Base-by-base conservation (phyloP, 2,797 vertebrate genomes). In the Ptychobarbus kaznakovi region DNA sequence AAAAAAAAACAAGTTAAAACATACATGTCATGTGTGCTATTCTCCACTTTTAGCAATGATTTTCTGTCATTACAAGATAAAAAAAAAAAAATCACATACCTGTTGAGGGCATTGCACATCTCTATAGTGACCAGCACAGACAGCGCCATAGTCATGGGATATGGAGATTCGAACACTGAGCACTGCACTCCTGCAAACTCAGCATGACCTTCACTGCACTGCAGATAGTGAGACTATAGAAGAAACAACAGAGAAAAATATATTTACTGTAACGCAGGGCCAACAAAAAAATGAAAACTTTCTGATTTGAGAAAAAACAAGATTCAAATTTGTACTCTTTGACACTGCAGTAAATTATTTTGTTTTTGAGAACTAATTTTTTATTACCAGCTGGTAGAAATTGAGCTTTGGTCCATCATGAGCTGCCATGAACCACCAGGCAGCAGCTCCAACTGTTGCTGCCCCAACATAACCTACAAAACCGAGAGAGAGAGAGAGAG, bases 91-190 rank as follows among this genome's bases (percentile, higher is more conserved):
- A 63, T 49, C 11, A 44, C 72, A 32, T 87, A 96, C 95, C 95
- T 96, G 94, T 96, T 96, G 63, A 96, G 90, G 81, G 95, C 95
- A 3, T 96, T 96, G 90, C 95, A 95, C 95, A 96, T 96, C 90
- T 96, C 95, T 88, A 96, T 96, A 90, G 95, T 96, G 74, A 96
- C 95, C 69, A 96, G 93, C 66, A 96, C 95, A 38, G 95, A 96
- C 86, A 96, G 88, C 8, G 95, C 95, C 95, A 96, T 96, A 1
- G 95, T 96, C 95, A 96, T 96, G 7, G 95, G 95, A 88, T 94
- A 94, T 0, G 95, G 95, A 44, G 95, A 96, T 91, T 96, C 95
- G 72, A 96, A 96, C 74, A 96, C 95, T 0, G 94, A 95, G 87
- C 95, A 96, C 91, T 96, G 94, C 15, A 96, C 94, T 22, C 95